Evolutionary conservation across 2,888 invertebrate species (phyloP).

Genomic region (Epicampocera succincta): DNA sequence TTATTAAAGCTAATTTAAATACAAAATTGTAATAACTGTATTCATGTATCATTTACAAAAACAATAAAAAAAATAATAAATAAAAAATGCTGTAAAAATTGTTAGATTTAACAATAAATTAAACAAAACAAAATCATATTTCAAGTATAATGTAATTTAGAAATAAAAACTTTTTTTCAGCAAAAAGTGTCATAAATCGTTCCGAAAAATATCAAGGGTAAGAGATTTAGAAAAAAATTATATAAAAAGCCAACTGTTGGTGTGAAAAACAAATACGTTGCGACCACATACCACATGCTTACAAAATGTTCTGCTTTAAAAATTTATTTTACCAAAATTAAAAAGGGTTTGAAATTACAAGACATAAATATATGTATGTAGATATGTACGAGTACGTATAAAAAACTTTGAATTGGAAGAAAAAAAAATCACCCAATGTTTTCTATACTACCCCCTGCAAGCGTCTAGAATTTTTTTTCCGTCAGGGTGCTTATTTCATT

Average conservation of each 20-base stretch:
- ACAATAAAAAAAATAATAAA: slow-evolving; percentile 32
- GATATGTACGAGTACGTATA: too few species aligned
- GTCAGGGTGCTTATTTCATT: slow-evolving; percentile 58
- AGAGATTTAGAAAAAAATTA: slow-evolving; percentile 18
- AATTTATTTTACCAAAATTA: slow-evolving; percentile 25
- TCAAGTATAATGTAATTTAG: slow-evolving; percentile 61
- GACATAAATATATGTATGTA: too few species aligned
- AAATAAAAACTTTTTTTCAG: slow-evolving; percentile 33
- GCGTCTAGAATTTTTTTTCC: slow-evolving; percentile 30
- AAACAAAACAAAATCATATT: slow-evolving; percentile 61
- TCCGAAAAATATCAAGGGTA: slow-evolving; percentile 21
- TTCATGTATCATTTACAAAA: slow-evolving; percentile 63
- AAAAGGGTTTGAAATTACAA: slow-evolving; percentile 65
- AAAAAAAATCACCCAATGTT: slow-evolving; percentile 46
- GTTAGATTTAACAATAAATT: slow-evolving; percentile 65
- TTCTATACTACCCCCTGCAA: slow-evolving; percentile 63
- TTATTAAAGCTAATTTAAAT: slow-evolving; percentile 48
- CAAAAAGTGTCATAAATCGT: slow-evolving; percentile 62
- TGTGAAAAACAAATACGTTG: slow-evolving; percentile 62
- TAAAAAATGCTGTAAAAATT: slow-evolving; percentile 36
- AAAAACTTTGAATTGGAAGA: slow-evolving; percentile 30
- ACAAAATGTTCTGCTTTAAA: slow-evolving; percentile 57
- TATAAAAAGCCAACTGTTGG: slow-evolving; percentile 17
- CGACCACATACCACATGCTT: slow-evolving; percentile 69
- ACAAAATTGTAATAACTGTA: slow-evolving; percentile 44